Conservation (phyloP, 2,113 vertebrate genomes). For the Cryptomyrus ogoouensis region DNA sequence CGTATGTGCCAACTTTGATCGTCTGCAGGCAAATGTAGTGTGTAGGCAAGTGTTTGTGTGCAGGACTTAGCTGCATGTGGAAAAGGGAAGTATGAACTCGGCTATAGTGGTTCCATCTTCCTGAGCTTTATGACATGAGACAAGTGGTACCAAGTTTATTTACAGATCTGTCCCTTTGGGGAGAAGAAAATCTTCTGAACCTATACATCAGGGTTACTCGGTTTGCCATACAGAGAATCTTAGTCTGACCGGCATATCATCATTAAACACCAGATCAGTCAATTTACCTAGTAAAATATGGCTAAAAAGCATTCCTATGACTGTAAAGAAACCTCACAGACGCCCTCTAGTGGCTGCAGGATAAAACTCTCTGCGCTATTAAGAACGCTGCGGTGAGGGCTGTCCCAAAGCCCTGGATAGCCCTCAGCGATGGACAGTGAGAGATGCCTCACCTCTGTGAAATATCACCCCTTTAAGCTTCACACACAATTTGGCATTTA, state of each 20-base stretch:
- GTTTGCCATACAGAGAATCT: background rate
- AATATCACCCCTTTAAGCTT: background rate
- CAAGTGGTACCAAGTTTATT: background rate
- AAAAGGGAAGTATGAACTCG: background rate
- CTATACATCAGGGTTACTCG: background rate
- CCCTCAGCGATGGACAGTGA: background rate
- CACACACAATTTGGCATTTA: conserved; percentile 17
- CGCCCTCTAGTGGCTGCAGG: background rate
- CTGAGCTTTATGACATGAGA: background rate
- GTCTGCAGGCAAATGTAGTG: background rate
- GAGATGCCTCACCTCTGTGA: background rate
- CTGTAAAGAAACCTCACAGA: background rate
- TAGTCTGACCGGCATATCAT: background rate
- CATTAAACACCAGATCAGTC: background rate
- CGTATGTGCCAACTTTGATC: background rate
- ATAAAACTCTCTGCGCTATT: background rate
- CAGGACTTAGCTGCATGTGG: background rate
- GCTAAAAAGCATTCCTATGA: background rate
- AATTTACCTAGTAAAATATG: background rate
- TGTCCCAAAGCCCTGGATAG: background rate
- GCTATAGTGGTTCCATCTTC: background rate
- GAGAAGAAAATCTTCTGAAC: background rate
- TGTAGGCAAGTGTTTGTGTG: background rate
- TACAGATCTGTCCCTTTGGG: background rate
- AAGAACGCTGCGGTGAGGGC: background rate